Conservation (phyloP, 2,797 vertebrate species). For the Peromyscus attwateri region DNA sequence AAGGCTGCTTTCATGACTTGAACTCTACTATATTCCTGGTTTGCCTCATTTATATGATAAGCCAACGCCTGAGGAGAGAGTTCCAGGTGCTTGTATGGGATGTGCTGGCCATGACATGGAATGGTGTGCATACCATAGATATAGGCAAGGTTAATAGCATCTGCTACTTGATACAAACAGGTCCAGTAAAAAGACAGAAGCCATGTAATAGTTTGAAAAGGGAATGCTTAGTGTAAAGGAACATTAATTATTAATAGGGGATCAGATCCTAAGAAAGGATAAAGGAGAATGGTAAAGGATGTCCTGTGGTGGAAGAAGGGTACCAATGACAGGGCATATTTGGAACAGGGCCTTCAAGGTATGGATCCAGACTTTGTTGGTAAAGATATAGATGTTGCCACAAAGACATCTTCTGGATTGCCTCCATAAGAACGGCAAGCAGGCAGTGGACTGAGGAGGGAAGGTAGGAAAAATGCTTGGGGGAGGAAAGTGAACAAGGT, state of each 20-base stretch:
- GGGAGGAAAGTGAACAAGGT: background rate
- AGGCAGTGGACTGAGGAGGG: background rate
- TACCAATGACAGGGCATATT: background rate
- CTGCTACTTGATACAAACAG: background rate
- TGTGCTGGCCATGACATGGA: background rate
- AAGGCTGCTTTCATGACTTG: background rate
- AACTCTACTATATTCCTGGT: too few relatives aligned
- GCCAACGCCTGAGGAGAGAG: background rate
- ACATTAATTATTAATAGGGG: background rate
- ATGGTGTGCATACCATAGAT: accelerated
- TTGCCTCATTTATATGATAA: background rate
- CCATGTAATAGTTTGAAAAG: background rate
- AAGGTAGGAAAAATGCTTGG: background rate
- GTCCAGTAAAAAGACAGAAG: background rate
- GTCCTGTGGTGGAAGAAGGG: background rate
- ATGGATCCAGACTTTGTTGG: background rate
- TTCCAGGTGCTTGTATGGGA: background rate
- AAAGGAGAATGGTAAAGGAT: background rate
- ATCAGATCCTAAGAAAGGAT: background rate
- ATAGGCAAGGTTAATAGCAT: background rate
- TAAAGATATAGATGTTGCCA: background rate
- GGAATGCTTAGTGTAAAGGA: conserved; percentile 9
- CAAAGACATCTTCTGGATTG: background rate
- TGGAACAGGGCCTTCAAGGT: background rate
- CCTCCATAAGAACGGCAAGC: background rate